phyloP scores from a whole-genome alignment of 2,888 invertebrate genomes.

The Tetragonula carbonaria region DNA sequence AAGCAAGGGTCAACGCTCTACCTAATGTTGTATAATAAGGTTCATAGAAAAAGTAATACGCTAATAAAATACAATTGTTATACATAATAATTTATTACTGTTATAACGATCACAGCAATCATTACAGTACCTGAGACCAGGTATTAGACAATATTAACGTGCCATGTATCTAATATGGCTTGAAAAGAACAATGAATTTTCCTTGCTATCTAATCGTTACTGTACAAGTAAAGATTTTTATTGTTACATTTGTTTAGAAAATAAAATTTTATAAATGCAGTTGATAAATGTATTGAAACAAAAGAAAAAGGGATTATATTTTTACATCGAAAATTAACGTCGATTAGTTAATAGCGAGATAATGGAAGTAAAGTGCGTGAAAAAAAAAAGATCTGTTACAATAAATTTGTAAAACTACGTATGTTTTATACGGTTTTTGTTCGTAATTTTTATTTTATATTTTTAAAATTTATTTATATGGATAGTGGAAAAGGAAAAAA shows the following conservation, averaged over 20 bases:
- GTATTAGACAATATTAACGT: constrained; percentile 51
- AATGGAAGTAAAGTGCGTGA: neutral
- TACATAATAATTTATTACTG: constrained; percentile 45
- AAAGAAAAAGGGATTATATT: constrained; percentile 22
- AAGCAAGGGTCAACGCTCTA: neutral
- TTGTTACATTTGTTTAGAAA: constrained; percentile 27
- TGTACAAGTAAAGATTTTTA: constrained; percentile 25
- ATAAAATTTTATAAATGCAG: constrained; percentile 1
- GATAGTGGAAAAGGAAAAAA: neutral
- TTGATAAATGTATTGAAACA: neutral
- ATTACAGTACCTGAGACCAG: constrained; percentile 28
- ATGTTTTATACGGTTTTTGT: neutral
- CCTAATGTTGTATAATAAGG: constrained; percentile 3
- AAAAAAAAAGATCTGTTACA: neutral
- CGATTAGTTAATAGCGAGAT: constrained; percentile 18
- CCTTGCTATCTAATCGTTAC: constrained; percentile 11
- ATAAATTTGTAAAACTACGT: neutral
- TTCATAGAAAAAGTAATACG: neutral
- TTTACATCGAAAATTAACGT: constrained; percentile 37
- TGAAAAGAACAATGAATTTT: constrained; percentile 38
- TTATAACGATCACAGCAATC: constrained; percentile 15
- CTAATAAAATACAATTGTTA: constrained; percentile 24
- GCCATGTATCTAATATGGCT: constrained; percentile 23
- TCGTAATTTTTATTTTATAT: neutral
- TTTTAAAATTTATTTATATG: constrained; percentile 5